phyloP scores from a whole-genome alignment of 2,113 vertebrate genomes.

The Cariama cristata region DNA sequence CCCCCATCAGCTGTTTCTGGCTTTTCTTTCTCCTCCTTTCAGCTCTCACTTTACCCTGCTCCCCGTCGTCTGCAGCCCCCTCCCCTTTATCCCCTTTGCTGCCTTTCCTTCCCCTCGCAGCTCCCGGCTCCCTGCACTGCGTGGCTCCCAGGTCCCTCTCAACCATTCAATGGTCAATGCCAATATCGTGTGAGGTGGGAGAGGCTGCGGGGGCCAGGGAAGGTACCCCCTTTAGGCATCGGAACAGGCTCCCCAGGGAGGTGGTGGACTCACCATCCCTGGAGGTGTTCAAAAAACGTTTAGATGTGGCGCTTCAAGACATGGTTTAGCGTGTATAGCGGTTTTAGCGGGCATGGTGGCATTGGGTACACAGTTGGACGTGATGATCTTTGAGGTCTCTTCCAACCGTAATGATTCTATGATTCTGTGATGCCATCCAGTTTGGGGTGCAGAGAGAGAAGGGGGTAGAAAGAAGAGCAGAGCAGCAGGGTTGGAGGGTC shows the following conservation, averaged over 20 bases:
- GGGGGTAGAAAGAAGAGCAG: not conserved
- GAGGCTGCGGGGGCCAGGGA: not conserved
- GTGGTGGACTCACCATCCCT: too few species aligned
- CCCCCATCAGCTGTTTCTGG: not conserved
- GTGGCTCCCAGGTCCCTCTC: not conserved
- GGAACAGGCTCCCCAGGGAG: too few species aligned
- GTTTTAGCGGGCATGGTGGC: too few species aligned
- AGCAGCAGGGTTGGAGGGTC: not conserved
- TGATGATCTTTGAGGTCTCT: too few species aligned
- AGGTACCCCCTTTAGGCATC: not conserved
- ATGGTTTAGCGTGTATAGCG: too few species aligned
- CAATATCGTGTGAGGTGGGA: not conserved
- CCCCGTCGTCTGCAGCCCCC: fast-evolving
- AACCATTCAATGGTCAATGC: not conserved
- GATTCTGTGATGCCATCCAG: not conserved
- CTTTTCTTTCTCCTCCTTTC: not conserved
- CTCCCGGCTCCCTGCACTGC: not conserved
- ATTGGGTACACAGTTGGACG: too few species aligned
- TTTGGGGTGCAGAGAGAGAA: not conserved
- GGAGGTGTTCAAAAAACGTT: too few species aligned
- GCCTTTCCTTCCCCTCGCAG: fast-evolving
- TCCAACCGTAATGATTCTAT: too few species aligned
- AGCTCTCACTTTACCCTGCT: not conserved
- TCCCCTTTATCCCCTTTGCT: not conserved
- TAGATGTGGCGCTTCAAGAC: too few species aligned